phyloP scores from a whole-genome alignment of 2,113 vertebrate species.

The Chlamydotis undulata region DNA sequence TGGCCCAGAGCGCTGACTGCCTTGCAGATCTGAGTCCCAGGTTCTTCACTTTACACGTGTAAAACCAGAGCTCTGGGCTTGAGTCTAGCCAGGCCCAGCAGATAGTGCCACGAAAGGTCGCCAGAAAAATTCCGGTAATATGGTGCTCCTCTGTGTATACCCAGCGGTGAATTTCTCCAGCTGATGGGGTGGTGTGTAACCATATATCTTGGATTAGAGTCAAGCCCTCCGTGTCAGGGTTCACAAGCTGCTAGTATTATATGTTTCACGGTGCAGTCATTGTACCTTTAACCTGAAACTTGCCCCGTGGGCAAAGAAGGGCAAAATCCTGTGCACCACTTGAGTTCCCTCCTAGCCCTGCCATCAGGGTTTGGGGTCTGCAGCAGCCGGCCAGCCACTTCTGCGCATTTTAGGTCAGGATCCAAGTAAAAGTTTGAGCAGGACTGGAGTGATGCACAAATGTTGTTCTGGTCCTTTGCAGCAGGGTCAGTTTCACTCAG shows the following conservation, averaged over 20 bases:
- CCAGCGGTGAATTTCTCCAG: slow-evolving; percentile 28
- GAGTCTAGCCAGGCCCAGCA: background rate
- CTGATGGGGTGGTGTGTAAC: slow-evolving; percentile 18
- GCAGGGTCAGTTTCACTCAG: background rate
- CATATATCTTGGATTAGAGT: slow-evolving; percentile 16
- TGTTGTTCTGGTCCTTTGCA: background rate
- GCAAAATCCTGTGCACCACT: background rate
- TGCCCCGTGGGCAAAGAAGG: background rate
- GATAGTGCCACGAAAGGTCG: background rate
- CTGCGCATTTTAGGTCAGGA: background rate
- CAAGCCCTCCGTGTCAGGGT: background rate
- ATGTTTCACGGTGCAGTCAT: slow-evolving; percentile 41
- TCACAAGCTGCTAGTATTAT: slow-evolving; percentile 51
- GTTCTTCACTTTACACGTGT: background rate
- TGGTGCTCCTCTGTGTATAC: slow-evolving; percentile 23
- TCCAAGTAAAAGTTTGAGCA: background rate
- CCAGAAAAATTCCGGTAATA: background rate
- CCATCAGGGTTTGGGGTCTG: background rate
- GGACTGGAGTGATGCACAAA: background rate
- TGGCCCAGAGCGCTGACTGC: background rate
- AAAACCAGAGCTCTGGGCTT: background rate
- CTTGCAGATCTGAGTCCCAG: background rate
- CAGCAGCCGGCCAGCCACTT: background rate
- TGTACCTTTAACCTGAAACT: slow-evolving; percentile 19
- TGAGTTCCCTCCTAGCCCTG: background rate